Evolutionary conservation across 2,113 vertebrate species (phyloP).

Genomic region (Pomatostomus ruficeps): DNA sequence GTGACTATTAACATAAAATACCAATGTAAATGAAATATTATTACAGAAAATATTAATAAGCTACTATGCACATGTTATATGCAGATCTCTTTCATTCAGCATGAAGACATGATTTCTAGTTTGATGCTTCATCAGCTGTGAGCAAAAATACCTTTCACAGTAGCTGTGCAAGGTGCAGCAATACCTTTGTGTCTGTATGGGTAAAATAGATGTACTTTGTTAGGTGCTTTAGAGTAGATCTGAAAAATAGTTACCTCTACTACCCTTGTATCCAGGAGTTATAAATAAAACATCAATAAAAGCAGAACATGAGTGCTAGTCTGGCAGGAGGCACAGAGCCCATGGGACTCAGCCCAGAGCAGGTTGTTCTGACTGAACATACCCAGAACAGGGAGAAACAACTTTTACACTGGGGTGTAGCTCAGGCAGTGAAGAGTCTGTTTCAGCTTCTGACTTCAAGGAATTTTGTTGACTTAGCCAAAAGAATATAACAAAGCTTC

Average conservation of each 20-base stretch:
- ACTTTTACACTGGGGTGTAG: neutral
- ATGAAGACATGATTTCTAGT: neutral
- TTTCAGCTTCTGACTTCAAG: neutral
- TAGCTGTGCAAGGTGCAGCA: too few species aligned
- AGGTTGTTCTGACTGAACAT: neutral
- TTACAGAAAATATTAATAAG: neutral
- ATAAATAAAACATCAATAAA: neutral
- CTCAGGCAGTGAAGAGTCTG: neutral
- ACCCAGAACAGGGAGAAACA: neutral
- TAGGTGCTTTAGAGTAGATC: neutral
- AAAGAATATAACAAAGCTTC: neutral
- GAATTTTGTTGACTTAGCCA: neutral
- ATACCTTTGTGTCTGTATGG: too few species aligned
- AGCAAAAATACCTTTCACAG: too few species aligned
- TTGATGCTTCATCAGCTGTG: too few species aligned
- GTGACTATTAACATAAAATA: neutral
- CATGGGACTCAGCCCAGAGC: neutral
- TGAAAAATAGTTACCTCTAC: neutral
- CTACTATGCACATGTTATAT: neutral
- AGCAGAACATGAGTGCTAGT: neutral
- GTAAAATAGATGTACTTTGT: neutral
- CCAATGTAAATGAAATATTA: neutral
- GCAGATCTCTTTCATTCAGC: too few species aligned
- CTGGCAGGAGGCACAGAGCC: neutral
- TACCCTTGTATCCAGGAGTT: neutral